These are phyloP conservation scores for Tachycineta bicolor DNA, from an alignment of 2,113 vertebrate genomes.

Conservation along the genomic window DNA sequence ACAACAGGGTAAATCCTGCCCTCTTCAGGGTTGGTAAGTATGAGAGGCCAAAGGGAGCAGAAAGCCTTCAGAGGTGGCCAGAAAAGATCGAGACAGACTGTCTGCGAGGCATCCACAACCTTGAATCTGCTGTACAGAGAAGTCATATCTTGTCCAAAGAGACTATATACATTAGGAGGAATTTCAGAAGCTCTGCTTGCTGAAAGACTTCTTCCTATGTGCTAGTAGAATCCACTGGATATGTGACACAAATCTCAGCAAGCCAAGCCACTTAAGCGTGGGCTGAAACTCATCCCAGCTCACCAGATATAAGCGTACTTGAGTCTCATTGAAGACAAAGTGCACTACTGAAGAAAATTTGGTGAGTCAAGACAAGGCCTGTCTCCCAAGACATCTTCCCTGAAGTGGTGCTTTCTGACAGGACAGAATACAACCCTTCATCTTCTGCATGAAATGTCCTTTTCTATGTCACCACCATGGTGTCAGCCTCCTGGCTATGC, in stretches of 20 bases:
- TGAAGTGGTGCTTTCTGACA: background rate
- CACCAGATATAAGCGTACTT: background rate
- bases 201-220: background rate
- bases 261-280: background rate
- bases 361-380: background rate
- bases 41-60: background rate
- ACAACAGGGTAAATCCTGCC: background rate
- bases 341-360: background rate
- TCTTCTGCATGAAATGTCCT: background rate
- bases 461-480: background rate
- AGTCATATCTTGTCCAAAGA: background rate
- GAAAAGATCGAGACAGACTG: background rate
- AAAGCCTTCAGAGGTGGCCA: background rate
- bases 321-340: slow-evolving; percentile 9
- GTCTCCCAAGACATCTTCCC: background rate
- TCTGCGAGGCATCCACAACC: background rate
- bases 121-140: background rate
- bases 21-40: background rate
- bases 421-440: background rate
- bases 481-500: background rate
- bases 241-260: background rate
- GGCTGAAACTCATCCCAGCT: background rate
- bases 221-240: background rate
- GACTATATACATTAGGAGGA: slow-evolving; percentile 32
- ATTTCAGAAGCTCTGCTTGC: slow-evolving; percentile 31